A percentile compares a stretch with the other conserved stretches of the same genome.
Conservation (phyloP, 2,797 vertebrate species). For the Arctocebus calabarensis region DNA sequence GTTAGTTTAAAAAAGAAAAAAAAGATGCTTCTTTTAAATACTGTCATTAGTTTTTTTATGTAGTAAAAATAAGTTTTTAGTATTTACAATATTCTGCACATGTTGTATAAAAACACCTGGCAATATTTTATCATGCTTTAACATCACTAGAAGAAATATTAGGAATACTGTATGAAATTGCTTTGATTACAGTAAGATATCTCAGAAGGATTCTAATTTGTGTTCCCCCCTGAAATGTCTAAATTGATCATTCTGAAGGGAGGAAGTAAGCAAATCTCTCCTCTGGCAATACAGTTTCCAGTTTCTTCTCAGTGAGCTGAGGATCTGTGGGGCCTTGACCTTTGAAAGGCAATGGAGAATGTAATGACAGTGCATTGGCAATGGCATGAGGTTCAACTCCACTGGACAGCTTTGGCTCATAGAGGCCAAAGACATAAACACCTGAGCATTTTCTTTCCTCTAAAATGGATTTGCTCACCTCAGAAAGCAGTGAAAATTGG, state of each 20-base stretch:
- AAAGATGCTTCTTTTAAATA: not conserved
- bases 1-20: not conserved
- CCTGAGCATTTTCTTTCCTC: not conserved
- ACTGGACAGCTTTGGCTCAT: not conserved
- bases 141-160: not conserved
- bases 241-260: not conserved
- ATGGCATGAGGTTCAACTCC: not conserved
- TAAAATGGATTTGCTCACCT: not conserved
- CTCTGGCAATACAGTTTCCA: slow-evolving; percentile 41
- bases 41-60: no score
- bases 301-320: not conserved
- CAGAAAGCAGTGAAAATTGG: not conserved
- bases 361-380: not conserved
- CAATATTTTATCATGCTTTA: slow-evolving; percentile 16
- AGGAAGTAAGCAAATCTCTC: slow-evolving; percentile 65
- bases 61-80: not conserved
- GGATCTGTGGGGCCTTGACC: not conserved
- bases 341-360: not conserved
- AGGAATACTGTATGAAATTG: not conserved
- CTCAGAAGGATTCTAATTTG: slow-evolving; percentile 31
- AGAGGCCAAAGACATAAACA: not conserved
- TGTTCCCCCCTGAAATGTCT: not conserved
- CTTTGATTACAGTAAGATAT: slow-evolving; percentile 5
- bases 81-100: not conserved
- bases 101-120: slow-evolving; percentile 1